Evolutionary conservation across 2,888 invertebrate species (phyloP).

Genomic region (Drosophila cyrtoloma): DNA sequence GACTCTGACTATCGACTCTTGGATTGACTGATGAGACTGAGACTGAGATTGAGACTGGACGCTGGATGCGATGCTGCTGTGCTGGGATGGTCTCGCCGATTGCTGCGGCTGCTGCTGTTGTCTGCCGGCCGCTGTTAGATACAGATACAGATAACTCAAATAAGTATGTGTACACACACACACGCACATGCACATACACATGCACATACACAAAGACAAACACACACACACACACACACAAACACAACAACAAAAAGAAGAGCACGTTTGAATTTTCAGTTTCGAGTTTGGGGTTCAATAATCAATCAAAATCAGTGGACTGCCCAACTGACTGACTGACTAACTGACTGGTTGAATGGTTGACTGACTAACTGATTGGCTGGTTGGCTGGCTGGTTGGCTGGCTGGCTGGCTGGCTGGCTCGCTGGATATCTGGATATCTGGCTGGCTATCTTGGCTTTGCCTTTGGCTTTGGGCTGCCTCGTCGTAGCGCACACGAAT

Average conservation of each 20-base stretch:
- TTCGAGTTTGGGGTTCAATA: constrained; percentile 66
- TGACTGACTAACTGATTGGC: constrained; percentile 32
- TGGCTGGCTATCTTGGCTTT: constrained; percentile 47
- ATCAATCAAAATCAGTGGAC: constrained; percentile 69
- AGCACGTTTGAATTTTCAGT: constrained; percentile 51
- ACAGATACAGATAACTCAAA: constrained; percentile 53
- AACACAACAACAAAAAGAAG: neutral
- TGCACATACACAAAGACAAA: too few species aligned
- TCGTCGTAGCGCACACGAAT: constrained; percentile 75
- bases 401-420: constrained; percentile 41
- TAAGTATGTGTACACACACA: constrained; percentile 32
- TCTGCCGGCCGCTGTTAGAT: constrained; percentile 67
- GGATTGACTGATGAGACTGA: constrained; percentile 49
- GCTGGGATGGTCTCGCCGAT: constrained; percentile 12
- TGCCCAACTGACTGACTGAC: constrained; percentile 39
- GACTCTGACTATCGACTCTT: constrained; percentile 50
- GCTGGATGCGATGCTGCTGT: constrained; percentile 39
- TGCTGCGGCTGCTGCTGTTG: constrained; percentile 34
- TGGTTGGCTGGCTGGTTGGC: constrained; percentile 25
- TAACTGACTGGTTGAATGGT: constrained; percentile 14
- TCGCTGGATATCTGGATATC: constrained; percentile 26
- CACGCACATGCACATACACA: neutral
- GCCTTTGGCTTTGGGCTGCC: constrained; percentile 58
- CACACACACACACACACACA: neutral
- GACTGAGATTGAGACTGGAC: constrained; percentile 24